Conservation (phyloP, 2,113 vertebrate species). For the Poecile atricapillus region DNA sequence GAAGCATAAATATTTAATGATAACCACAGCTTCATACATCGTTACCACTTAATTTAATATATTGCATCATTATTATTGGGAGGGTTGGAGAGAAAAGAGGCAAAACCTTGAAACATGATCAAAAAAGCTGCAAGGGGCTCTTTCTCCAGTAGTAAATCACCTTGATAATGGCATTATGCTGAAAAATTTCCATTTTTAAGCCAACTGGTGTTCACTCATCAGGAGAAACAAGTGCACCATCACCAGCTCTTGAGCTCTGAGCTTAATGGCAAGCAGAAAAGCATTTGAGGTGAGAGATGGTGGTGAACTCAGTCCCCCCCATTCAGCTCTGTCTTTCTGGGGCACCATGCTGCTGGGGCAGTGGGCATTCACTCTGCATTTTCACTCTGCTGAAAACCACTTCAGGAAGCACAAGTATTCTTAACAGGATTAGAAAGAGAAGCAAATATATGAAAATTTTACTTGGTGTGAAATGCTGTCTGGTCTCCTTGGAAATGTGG, state of each 20-base stretch:
- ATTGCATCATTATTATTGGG: conserved; percentile 3
- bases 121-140: not conserved
- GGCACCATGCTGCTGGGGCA: not conserved
- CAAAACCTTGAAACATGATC: not conserved
- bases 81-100: not conserved
- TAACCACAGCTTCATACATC: conserved; percentile 39
- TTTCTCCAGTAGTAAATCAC: not conserved
- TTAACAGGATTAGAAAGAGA: not conserved
- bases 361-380: not conserved
- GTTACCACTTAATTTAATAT: conserved; percentile 42
- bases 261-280: not conserved
- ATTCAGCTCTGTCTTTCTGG: rapidly evolving
- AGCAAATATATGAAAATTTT: not conserved
- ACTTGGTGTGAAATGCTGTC: not conserved
- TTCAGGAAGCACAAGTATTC: not conserved
- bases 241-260: not conserved
- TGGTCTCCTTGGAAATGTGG: not conserved
- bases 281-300: not conserved
- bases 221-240: not conserved
- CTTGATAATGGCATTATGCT: not conserved
- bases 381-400: not conserved
- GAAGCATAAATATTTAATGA: conserved; percentile 53
- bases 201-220: not conserved
- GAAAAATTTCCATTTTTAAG: not conserved
- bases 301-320: not conserved